Base-by-base conservation (phyloP, 2,888 invertebrate species). In the Gonocerus acuteangulatus region DNA sequence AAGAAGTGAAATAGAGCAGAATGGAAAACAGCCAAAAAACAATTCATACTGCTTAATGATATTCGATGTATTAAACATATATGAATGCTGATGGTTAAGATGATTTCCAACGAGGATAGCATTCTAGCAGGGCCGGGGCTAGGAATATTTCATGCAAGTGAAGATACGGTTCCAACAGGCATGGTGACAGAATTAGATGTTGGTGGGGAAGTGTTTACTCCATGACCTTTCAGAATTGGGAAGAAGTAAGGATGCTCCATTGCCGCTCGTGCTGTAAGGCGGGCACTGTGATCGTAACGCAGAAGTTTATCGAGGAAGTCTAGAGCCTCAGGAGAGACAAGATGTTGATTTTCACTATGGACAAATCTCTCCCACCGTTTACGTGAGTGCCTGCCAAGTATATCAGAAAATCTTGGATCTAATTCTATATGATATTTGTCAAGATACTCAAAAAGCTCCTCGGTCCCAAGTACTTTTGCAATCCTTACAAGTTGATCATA, bases 331-430 rank as follows among this genome's bases (percentile, higher is more conserved):
- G 95, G 90, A 63, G 95, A 92, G 68, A 97, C 95, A 77, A 99
- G 82, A 79, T 97, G 97, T 77, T 96, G 95, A 78, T 99, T 99
- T 79, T 97, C 97, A 74, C 91, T 90, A 80, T 97, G 95, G 71
- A 99, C 95, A 80, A 97, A 99, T 71, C 97, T 84, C 76, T 99
- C 99, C 99, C 99, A 99, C 74, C 99, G 83, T 78, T 99, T 99
- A 74, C 95, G 89, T 70, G 97, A 97, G 83, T 99, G 96, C 77
- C 64, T 88, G 76, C 95, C 95, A 76, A 95, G 83, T 76, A 99
- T 96, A 78, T 99, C 97, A 78, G 96, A 96, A 84, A 99, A 99
- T 76, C 97, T 86, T 70, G 95, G 91, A 82, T 99, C 99, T 78
- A 99, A 81, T 79, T 97, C 96, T 80, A 99, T 97, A 80, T 96